Conservation (phyloP, 2,797 vertebrate genomes). For the Helicolenus hilgendorfi region DNA sequence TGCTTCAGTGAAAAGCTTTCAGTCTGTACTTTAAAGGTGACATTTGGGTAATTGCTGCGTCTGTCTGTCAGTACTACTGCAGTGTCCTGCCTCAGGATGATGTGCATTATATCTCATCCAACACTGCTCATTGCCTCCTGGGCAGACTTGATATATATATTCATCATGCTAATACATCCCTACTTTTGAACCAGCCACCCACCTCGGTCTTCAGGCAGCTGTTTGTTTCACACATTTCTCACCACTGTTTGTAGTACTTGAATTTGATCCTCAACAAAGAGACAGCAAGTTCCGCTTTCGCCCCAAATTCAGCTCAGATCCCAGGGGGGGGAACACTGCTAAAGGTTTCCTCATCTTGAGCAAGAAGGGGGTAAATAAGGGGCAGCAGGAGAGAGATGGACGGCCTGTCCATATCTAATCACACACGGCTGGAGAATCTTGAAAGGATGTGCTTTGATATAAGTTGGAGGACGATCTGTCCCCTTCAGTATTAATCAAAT, state of each 20-base stretch:
- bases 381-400: not conserved
- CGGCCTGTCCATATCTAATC: slow-evolving; percentile 38
- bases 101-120: not conserved
- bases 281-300: not conserved
- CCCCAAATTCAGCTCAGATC: not conserved
- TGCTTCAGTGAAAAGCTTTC: not conserved
- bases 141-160: not conserved
- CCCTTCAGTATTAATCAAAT: slow-evolving; percentile 23
- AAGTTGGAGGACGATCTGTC: slow-evolving; percentile 42
- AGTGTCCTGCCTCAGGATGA: not conserved
- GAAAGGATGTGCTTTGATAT: slow-evolving; percentile 32
- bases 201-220: not conserved
- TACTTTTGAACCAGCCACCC: not conserved
- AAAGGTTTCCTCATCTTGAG: slow-evolving; percentile 10
- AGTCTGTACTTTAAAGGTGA: not conserved
- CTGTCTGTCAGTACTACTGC: not conserved
- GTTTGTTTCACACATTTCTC: slow-evolving; percentile 8
- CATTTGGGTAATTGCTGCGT: not conserved
- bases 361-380: not conserved
- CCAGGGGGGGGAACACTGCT: not conserved
- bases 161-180: not conserved
- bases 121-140: not conserved
- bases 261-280: slow-evolving; percentile 13
- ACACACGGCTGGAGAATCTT: slow-evolving; percentile 24
- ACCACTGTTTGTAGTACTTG: not conserved